Evolutionary conservation across 2,113 vertebrate genomes (phyloP).

Genomic region (Phyllostomus discolor): DNA sequence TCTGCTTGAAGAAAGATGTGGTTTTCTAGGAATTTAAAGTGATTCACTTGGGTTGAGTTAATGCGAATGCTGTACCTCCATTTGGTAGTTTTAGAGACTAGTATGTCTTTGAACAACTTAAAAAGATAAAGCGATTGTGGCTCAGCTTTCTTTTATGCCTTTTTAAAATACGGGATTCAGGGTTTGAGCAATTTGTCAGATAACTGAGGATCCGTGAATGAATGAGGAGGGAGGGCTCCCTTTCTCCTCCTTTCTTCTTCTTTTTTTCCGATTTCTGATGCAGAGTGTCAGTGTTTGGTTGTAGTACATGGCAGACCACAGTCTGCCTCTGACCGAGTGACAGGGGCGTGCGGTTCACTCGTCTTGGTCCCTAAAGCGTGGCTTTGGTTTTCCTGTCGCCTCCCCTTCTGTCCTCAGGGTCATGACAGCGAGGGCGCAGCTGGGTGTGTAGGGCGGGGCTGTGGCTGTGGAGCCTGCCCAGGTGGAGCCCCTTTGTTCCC

Average conservation of each 20-base stretch:
- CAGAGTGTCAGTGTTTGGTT: not conserved
- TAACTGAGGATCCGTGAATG: not conserved
- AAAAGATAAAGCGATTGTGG: not conserved
- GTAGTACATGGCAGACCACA: not conserved
- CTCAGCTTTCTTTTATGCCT: not conserved
- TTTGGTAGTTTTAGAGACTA: not conserved
- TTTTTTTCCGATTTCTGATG: not conserved
- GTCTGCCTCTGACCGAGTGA: not conserved
- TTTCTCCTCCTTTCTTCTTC: not conserved
- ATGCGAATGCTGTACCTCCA: not conserved
- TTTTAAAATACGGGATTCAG: not conserved
- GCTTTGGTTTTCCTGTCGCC: not conserved
- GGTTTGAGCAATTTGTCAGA: not conserved
- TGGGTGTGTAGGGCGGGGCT: not conserved
- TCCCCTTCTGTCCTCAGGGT: too few relatives aligned
- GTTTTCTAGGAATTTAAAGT: not conserved
- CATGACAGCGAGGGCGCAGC: not conserved
- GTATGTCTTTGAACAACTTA: not conserved
- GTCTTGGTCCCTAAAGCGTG: not conserved
- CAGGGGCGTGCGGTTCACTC: fast-evolving
- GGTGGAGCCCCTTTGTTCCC: not conserved
- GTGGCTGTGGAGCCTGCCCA: not conserved
- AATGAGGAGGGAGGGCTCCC: not conserved
- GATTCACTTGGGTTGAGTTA: not conserved
- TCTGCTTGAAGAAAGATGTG: not conserved